phyloP scores from a whole-genome alignment of 2,113 vertebrate species.

The Urocitellus parryii region DNA sequence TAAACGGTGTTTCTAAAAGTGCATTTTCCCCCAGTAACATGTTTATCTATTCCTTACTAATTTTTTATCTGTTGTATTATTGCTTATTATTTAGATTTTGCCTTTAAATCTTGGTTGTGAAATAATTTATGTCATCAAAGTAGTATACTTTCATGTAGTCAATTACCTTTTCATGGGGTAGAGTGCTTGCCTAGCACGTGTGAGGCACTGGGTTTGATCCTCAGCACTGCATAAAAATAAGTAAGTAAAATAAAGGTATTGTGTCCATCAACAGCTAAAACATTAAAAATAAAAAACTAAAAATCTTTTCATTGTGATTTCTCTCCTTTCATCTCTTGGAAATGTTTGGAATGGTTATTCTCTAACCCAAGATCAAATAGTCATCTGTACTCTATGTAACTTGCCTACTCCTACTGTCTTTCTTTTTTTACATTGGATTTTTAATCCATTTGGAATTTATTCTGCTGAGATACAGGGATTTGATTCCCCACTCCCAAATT shows the following conservation, averaged over 20 bases:
- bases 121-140: neutral
- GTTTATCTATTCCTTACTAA: neutral
- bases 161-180: neutral
- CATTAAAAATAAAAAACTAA: too few species aligned
- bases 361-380: neutral
- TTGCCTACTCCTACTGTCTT: neutral
- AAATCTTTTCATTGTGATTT: neutral
- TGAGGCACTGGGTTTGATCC: too few species aligned
- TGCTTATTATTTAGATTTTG: slow-evolving; percentile 14
- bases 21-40: neutral
- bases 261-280: too few species aligned
- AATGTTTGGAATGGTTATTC: neutral
- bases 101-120: neutral
- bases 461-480: neutral
- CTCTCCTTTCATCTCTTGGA: neutral
- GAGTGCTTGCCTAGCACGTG: too few species aligned
- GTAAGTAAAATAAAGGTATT: too few species aligned
- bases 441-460: slow-evolving; percentile 10
- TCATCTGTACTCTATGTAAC: neutral
- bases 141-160: neutral
- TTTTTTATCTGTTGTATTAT: neutral
- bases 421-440: neutral
- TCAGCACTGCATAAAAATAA: too few species aligned
- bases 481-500: neutral
- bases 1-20: neutral